These are phyloP conservation scores for Choristoneura fumiferana DNA, from an alignment of 1,140 invertebrate genomes.

Conservation along the genomic window DNA sequence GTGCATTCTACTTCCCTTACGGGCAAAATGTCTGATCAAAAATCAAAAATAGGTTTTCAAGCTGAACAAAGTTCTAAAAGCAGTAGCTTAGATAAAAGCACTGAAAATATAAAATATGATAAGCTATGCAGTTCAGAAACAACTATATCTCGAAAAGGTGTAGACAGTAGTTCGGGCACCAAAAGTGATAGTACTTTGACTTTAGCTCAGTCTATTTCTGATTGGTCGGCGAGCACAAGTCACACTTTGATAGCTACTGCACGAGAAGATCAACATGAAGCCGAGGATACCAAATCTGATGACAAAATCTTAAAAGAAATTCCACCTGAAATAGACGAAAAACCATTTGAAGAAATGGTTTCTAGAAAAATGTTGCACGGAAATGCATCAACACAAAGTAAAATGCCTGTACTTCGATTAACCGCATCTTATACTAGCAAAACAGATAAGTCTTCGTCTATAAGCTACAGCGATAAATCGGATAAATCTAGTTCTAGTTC, in stretches of 20 bases:
- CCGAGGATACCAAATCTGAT: conserved; percentile 52
- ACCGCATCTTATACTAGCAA: conserved; percentile 53
- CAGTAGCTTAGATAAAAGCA: conserved; percentile 75
- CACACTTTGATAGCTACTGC: conserved; percentile 79
- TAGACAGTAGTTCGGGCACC: conserved; percentile 79
- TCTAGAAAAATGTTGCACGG: conserved; percentile 30
- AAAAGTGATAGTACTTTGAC: conserved; percentile 82
- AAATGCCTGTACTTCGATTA: conserved; percentile 59
- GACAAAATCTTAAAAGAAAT: conserved; percentile 46
- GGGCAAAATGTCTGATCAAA: conserved; percentile 66
- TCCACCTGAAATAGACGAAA: conserved; percentile 30
- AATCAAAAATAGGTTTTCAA: conserved; percentile 61
- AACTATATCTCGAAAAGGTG: conserved; percentile 66
- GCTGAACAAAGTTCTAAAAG: conserved; percentile 70
- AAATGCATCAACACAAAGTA: conserved; percentile 36
- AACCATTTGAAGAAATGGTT: conserved; percentile 30
- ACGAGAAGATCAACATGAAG: conserved; percentile 61
- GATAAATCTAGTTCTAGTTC: conserved; percentile 78
- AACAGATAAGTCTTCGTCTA: conserved; percentile 67
- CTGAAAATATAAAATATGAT: conserved; percentile 78
- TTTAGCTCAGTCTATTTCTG: conserved; percentile 80
- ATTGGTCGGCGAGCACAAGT: conserved; percentile 81
- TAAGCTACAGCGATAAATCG: conserved; percentile 75
- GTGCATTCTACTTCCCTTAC: conserved; percentile 66
- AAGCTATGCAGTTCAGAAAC: conserved; percentile 81